phyloP scores from a whole-genome alignment of 2,888 invertebrate genomes.

The Lydus trimaculatus region DNA sequence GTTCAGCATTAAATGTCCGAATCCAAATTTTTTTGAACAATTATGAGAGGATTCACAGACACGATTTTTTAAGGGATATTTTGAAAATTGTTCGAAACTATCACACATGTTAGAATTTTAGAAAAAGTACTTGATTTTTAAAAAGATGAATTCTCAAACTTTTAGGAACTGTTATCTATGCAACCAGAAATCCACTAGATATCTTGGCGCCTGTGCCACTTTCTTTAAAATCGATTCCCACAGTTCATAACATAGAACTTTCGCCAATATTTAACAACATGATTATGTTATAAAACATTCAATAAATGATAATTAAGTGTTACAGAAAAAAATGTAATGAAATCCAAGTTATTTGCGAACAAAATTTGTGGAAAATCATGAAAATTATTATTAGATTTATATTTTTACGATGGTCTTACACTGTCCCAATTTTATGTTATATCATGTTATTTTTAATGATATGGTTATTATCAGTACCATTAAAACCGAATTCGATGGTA shows the following conservation, averaged over 20 bases:
- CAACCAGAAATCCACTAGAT: background rate
- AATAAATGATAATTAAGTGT: background rate
- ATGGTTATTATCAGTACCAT: constrained; percentile 62
- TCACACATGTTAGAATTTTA: too few species aligned
- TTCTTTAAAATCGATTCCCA: constrained; percentile 20
- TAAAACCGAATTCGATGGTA: constrained; percentile 51
- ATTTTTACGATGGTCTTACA: constrained; percentile 64
- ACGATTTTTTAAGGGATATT: too few species aligned
- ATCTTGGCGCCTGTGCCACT: constrained; percentile 13
- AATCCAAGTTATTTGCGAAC: constrained; percentile 8
- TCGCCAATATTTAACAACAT: background rate
- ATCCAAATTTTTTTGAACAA: too few species aligned
- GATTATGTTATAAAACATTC: background rate
- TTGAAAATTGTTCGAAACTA: too few species aligned
- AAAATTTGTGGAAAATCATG: constrained; percentile 13
- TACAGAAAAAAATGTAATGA: constrained; percentile 12
- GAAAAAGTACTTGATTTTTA: too few species aligned
- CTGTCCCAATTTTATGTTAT: constrained; percentile 65
- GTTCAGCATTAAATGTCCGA: too few species aligned
- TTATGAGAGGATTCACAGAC: too few species aligned
- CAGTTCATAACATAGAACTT: constrained; percentile 6
- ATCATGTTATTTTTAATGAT: constrained; percentile 64
- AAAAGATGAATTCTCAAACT: too few species aligned
- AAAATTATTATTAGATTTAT: constrained; percentile 30
- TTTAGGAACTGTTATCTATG: background rate